Evolutionary conservation across 2,113 vertebrate genomes (phyloP).

Genomic region (Polyodon spathula): DNA sequence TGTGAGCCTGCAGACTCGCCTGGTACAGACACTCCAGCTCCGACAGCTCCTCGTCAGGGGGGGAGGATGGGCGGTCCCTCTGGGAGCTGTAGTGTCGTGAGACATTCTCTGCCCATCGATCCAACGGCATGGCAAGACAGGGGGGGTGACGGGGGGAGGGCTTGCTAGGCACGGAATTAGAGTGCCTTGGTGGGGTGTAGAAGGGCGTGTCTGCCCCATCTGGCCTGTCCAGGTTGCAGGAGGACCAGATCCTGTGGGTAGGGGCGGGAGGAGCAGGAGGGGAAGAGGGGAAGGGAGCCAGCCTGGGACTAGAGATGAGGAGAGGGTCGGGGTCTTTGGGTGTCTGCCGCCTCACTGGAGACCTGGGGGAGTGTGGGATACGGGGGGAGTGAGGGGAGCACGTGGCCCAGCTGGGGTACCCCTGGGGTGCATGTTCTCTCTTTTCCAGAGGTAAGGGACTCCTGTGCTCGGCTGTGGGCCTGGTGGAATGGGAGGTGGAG

Average conservation of each 20-base stretch:
- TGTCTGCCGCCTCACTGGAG: slow-evolving; percentile 44
- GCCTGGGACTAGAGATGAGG: slow-evolving; percentile 20
- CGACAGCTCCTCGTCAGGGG: slow-evolving; percentile 66
- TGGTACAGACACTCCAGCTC: slow-evolving; percentile 92
- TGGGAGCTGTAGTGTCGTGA: slow-evolving; percentile 68
- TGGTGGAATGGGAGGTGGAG: slow-evolving; percentile 3
- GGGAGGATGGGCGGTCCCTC: slow-evolving; percentile 30
- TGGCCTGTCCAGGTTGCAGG: slow-evolving; percentile 63
- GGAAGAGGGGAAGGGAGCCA: slow-evolving; percentile 17
- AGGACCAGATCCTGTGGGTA: slow-evolving; percentile 64
- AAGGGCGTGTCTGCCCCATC: slow-evolving; percentile 54
- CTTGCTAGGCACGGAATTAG: slow-evolving; percentile 26
- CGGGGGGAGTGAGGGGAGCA: too few relatives aligned
- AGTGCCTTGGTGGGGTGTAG: slow-evolving; percentile 49
- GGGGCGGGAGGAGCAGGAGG: too few relatives aligned
- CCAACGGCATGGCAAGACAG: slow-evolving; percentile 52
- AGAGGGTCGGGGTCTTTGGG: slow-evolving; percentile 26
- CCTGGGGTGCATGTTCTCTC: too few relatives aligned
- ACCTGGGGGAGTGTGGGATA: slow-evolving; percentile 25
- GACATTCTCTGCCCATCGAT: slow-evolving; percentile 68
- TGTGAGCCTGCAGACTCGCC: slow-evolving; percentile 77
- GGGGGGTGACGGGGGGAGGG: slow-evolving; percentile 26
- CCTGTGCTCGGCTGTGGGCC: too few relatives aligned
- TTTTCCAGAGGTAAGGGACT: too few relatives aligned
- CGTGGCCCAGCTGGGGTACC: too few relatives aligned